phyloP scores from a whole-genome alignment of 1,140 invertebrate species.

The Conus ventricosus region DNA sequence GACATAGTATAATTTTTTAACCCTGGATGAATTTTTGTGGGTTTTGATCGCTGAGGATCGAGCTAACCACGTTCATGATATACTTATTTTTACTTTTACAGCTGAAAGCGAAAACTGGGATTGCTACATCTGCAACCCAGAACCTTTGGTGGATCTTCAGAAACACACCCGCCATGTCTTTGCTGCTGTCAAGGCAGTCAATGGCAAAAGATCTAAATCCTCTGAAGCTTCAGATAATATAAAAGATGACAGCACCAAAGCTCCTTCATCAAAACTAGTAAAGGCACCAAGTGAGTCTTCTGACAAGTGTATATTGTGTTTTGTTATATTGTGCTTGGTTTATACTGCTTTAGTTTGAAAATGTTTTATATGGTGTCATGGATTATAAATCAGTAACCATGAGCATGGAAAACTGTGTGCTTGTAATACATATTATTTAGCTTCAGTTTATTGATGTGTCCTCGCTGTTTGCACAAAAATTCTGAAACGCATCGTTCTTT shows the following conservation, averaged over 20 bases:
- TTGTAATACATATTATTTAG: too few relatives aligned
- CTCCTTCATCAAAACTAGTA: constrained; percentile 8
- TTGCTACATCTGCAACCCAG: constrained; percentile 88
- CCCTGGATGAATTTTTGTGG: too few relatives aligned
- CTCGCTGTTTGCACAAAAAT: too few relatives aligned
- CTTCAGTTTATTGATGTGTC: too few relatives aligned
- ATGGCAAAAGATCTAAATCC: constrained; percentile 20
- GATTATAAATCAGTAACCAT: too few relatives aligned
- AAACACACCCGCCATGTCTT: constrained; percentile 39
- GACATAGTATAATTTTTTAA: too few relatives aligned
- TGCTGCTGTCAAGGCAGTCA: constrained; percentile 39
- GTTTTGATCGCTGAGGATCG: too few relatives aligned
- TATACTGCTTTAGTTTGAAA: too few relatives aligned
- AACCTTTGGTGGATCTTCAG: constrained; percentile 77
- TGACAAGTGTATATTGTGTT: neutral
- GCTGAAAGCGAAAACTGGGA: constrained; percentile 81
- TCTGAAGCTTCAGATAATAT: neutral
- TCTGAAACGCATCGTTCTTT: too few relatives aligned
- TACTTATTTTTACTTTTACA: constrained; percentile 33
- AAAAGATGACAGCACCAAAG: neutral
- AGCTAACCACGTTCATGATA: neutral
- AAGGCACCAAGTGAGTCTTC: constrained; percentile 17
- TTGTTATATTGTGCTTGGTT: neutral
- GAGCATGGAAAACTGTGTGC: too few relatives aligned
- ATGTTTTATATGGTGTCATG: too few relatives aligned